Percentiles rank a stretch among this genome's conserved stretches.
Conservation (phyloP, 64 coral and sea anemone genomes). For the Acropora yongei region DNA sequence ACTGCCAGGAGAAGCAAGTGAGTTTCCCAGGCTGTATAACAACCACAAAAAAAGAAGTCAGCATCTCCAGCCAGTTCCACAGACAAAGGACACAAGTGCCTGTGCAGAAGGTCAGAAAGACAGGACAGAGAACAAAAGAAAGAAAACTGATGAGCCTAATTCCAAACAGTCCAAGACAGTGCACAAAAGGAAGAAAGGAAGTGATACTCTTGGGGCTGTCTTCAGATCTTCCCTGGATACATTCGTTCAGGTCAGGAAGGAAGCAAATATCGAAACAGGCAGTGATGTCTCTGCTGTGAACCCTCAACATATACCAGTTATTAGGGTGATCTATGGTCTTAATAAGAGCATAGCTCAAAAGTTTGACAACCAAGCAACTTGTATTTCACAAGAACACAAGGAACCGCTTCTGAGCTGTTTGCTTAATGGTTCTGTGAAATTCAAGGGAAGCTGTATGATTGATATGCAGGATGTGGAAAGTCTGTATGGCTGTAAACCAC, state of each 20-base stretch:
- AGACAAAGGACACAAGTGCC: background rate
- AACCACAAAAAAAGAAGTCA: slow-evolving; percentile 4
- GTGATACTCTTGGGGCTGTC: slow-evolving; percentile 20
- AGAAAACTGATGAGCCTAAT: background rate
- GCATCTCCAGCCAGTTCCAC: slow-evolving; percentile 3
- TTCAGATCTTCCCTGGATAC: slow-evolving; percentile 21
- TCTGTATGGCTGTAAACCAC: slow-evolving; percentile 14
- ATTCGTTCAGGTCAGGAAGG: slow-evolving; percentile 17
- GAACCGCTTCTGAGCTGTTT: slow-evolving; percentile 24
- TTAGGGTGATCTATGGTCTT: background rate
- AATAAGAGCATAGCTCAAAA: background rate
- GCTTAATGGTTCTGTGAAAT: slow-evolving; percentile 25
- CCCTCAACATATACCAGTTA: slow-evolving; percentile 6
- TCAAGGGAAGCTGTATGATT: slow-evolving; percentile 10
- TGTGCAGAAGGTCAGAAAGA: slow-evolving; percentile 4
- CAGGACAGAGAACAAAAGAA: slow-evolving; percentile 4
- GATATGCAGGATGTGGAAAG: slow-evolving; percentile 45
- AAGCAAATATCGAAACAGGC: background rate
- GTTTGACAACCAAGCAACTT: background rate
- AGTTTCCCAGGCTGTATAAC: slow-evolving; percentile 4
- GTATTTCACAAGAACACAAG: slow-evolving; percentile 3
- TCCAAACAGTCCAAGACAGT: background rate
- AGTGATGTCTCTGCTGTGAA: slow-evolving; percentile 6
- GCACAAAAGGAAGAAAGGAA: background rate
- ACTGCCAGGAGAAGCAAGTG: slow-evolving; percentile 8